Evolutionary conservation across 2,888 invertebrate species (phyloP), one percentile per base, ranked within the genome.

Genomic region (Machimus atricapillus): DNA sequence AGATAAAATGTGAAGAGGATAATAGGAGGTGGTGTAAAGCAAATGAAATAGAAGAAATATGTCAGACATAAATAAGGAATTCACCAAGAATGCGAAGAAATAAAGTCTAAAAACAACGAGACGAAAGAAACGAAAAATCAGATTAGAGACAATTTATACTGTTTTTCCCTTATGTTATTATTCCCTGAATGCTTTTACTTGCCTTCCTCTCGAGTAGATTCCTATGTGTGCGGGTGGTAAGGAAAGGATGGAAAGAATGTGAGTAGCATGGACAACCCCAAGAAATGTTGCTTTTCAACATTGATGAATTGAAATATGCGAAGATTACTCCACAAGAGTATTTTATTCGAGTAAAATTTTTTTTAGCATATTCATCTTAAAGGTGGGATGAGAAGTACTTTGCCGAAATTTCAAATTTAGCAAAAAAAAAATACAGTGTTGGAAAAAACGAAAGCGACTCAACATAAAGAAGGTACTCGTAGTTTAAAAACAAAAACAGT

Each of bases 131-230:
- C 58, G 27, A 76, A 40, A 87, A 87, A 87, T 87, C 82, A 87
- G 78, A 87, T 87, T 87, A 87, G n/a, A 83, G 76, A 85, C 87
- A 83, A 85, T 87, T 87, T 87, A 83, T 87, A 78, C 85, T 85
- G 52, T 66, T 85, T 66, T 85, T 87, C 82, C 37, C 58, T 87
- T 34, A 77, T 87, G 87, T 87, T 78, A 77, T 77, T 83, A 77
- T 76, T 37, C 34, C 8, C 56, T 12, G 58, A 56, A 77, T 52
- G 40, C 43, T 74, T 85, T 16, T 74, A 46, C 40, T 37, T 85
- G 12, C 66, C 23, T 52, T 8, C 52, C 5, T 6, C 52, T n/a
- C 14, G 2, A 52, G 6, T 16, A 66, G 73, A 40, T 43, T 37
- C 66, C 58, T 73, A 40, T 73, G 23, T 73, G 43, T 66, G 9